Evolutionary conservation across 2,113 vertebrate genomes (phyloP), one percentile per base, ranked within the genome.

Genomic region (Nanger granti): DNA sequence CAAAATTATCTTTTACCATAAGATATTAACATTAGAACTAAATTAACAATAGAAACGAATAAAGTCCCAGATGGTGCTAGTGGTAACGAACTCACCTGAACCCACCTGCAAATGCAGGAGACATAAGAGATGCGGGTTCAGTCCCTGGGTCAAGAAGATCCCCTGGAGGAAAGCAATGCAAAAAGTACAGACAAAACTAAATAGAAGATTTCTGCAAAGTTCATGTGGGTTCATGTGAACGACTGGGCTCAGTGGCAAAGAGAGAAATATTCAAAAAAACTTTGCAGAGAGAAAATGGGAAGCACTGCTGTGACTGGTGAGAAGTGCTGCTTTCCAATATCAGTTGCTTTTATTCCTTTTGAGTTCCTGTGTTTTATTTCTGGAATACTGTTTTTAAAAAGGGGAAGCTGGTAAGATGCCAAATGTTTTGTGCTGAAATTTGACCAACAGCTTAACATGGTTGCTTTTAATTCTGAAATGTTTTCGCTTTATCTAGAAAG

Each of bases 381-480:
- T 83, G 22, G 22, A 49, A 49, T 31, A 85, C 13, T 83, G 8
- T 69, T 64, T 8, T 79, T 37, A 59, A 95, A 82, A 87, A 89
- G 85, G 47, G 47, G 57, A 87, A 89, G 34, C 13, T 87, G 57
- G 44, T n/a, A 85, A 96, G 52, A 82, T 86, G 60, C n/a, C 37
- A 94, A 94, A 54, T 93, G 84, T 90, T 93, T 94, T 31, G 84
- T 24, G 86, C 10, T 85, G 86, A 76, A 34, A 93, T 73, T 93
- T 44, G 26, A 94, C 26, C 24, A 85, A 85, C 24, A 95, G 69
- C 26, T 82, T 89, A 86, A 97, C 87, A 57, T 82, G n/a, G 18
- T 82, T 96, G 47, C 37, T 96, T 93, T 91, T 94, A 85, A 91
- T 97, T 96, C 91, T 96, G 90, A 89, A 44, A 96, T 94, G 41